A percentile compares a stretch with the other conserved stretches of the same genome.
phyloP scores from a whole-genome alignment of 2,113 vertebrate species.

The Rhizomys pruinosus region DNA sequence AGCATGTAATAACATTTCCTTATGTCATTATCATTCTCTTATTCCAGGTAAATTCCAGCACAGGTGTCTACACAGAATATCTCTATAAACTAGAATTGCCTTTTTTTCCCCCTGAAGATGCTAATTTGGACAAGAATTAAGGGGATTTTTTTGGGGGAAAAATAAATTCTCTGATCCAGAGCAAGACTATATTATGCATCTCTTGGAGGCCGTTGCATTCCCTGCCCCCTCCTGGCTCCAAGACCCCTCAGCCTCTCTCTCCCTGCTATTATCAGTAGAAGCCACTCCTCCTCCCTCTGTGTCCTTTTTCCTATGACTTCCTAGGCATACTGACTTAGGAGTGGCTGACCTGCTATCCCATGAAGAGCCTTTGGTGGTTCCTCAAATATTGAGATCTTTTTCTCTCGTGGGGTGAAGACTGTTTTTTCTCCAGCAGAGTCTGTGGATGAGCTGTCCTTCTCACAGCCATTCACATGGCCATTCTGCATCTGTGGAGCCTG shows the following conservation, averaged over 20 bases:
- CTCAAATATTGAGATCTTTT: slow-evolving; percentile 70
- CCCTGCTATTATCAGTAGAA: neutral
- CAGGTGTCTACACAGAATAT: neutral
- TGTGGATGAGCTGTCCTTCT: slow-evolving; percentile 80
- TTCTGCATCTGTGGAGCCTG: slow-evolving; percentile 61
- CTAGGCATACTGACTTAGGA: neutral
- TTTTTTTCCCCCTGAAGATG: neutral
- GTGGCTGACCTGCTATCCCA: slow-evolving; percentile 84
- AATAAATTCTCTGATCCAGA: neutral
- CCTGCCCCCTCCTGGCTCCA: accelerated
- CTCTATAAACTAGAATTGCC: neutral
- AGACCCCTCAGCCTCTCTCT: neutral
- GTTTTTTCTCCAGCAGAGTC: slow-evolving; percentile 80
- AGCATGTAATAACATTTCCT: slow-evolving; percentile 2
- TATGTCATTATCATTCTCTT: neutral
- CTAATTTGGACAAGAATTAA: neutral
- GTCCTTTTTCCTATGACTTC: neutral
- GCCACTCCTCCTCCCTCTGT: neutral
- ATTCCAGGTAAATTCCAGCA: neutral
- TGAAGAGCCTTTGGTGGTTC: slow-evolving; percentile 45
- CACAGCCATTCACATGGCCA: slow-evolving; percentile 71
- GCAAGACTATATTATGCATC: neutral
- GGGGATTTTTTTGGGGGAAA: neutral
- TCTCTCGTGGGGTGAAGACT: slow-evolving; percentile 69
- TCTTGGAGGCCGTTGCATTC: neutral